Evolutionary conservation across 1,140 invertebrate genomes (phyloP).

Genomic region (Uloborus diversus): DNA sequence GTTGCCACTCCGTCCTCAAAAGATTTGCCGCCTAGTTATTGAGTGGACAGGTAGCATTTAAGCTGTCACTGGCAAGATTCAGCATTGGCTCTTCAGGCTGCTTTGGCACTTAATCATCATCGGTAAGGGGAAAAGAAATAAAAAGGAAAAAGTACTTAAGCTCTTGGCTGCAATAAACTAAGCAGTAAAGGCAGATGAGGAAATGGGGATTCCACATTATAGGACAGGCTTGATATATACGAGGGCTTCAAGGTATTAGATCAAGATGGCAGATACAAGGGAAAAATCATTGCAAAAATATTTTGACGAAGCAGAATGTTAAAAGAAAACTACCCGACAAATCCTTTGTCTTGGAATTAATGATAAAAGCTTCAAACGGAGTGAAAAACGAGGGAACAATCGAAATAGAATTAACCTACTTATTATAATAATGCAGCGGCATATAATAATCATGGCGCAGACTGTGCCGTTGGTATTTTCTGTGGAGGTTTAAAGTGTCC

Average conservation of each 20-base stretch:
- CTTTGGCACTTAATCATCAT: constrained; percentile 31
- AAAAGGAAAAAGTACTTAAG: not conserved
- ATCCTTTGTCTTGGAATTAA: too few species aligned
- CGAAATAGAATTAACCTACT: too few species aligned
- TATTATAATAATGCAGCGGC: too few species aligned
- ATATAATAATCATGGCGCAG: too few species aligned
- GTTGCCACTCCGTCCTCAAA: constrained; percentile 33
- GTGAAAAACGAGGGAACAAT: too few species aligned
- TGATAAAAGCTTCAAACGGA: too few species aligned
- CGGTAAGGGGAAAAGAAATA: constrained; percentile 1
- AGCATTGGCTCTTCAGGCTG: not conserved
- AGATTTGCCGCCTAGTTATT: constrained; percentile 54
- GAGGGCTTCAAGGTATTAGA: too few species aligned
- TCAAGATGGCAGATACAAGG: not conserved
- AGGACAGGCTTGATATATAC: too few species aligned
- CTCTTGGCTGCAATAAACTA: not conserved
- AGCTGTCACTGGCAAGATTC: constrained; percentile 31
- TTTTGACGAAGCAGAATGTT: not conserved
- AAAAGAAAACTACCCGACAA: too few species aligned
- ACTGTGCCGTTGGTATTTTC: too few species aligned
- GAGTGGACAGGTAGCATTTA: constrained; percentile 41
- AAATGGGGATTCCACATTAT: too few species aligned
- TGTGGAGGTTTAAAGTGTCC: too few species aligned
- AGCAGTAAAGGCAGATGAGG: not conserved
- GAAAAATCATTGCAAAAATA: constrained; percentile 30